These are phyloP conservation scores for Hermetia illucens DNA, from an alignment of 1,140 invertebrate species.

Conservation along the genomic window DNA sequence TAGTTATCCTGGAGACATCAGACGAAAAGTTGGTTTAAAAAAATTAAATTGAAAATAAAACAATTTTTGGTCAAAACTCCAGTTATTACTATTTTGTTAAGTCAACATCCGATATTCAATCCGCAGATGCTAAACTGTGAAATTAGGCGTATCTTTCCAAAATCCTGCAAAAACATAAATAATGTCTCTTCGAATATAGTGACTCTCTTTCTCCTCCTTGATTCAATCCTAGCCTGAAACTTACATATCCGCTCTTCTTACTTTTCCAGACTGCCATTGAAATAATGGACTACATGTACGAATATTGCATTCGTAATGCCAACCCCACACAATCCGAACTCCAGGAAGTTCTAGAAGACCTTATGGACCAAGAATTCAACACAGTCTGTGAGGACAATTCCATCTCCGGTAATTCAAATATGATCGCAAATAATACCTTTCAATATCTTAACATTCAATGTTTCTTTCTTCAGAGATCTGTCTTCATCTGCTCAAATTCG, in stretches of 20 bases:
- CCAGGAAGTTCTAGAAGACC: conserved; percentile 42
- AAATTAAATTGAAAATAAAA: not conserved
- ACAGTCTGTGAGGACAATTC: conserved; percentile 49
- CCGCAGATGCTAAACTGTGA: too few species aligned
- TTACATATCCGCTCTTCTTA: not conserved
- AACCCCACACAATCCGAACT: conserved; percentile 38
- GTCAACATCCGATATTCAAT: not conserved
- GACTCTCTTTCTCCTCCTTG: too few species aligned
- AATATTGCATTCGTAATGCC: conserved; percentile 40
- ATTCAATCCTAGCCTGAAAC: too few species aligned
- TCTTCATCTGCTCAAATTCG: conserved; percentile 31
- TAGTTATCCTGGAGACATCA: not conserved
- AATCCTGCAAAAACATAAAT: too few species aligned
- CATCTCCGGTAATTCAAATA: conserved; percentile 30
- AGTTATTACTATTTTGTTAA: not conserved
- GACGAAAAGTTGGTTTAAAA: not conserved
- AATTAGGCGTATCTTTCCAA: too few species aligned
- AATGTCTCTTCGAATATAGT: too few species aligned
- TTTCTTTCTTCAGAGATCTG: conserved; percentile 29
- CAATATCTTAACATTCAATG: conserved; percentile 3
- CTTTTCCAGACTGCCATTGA: conserved; percentile 40
- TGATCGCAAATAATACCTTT: conserved; percentile 2
- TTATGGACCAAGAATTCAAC: conserved; percentile 49
- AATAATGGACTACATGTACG: conserved; percentile 41
- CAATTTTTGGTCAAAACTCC: not conserved